These are phyloP conservation scores for Drosophila sucinea DNA, from an alignment of 1,140 invertebrate species.

Conservation along the genomic window DNA sequence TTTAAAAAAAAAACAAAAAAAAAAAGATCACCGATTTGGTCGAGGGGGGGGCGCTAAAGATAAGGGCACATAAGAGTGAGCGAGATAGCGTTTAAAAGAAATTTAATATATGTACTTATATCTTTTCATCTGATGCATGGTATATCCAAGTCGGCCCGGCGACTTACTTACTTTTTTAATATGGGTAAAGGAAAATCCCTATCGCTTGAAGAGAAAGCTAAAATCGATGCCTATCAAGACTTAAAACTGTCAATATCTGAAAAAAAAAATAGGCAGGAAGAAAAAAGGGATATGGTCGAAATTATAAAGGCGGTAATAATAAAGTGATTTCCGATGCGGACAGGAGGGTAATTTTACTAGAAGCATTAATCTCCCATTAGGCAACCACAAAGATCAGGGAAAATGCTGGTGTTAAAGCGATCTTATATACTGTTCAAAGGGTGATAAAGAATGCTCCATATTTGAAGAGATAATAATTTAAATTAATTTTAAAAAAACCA, in stretches of 20 bases:
- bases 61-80: too few relatives aligned
- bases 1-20: too few relatives aligned
- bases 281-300: neutral
- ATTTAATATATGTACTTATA: too few relatives aligned
- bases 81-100: too few relatives aligned
- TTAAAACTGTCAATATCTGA: conserved; percentile 1
- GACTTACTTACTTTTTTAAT: neutral
- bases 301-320: conserved; percentile 3
- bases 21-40: too few relatives aligned
- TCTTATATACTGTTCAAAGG: conserved; percentile 6
- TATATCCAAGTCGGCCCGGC: too few relatives aligned
- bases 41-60: too few relatives aligned
- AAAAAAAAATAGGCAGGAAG: neutral
- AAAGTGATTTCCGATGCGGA: neutral
- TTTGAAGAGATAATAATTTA: neutral
- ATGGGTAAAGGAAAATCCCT: conserved; percentile 14
- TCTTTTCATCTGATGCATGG: too few relatives aligned
- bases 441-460: conserved; percentile 5
- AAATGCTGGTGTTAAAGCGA: conserved; percentile 4
- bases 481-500: conserved; percentile 1
- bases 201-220: conserved; percentile 5
- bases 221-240: neutral
- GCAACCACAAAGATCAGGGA: neutral
- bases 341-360: conserved; percentile 4
- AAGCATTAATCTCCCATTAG: neutral